Conservation (phyloP, 2,888 invertebrate genomes). For the Carterocephalus palaemon region DNA sequence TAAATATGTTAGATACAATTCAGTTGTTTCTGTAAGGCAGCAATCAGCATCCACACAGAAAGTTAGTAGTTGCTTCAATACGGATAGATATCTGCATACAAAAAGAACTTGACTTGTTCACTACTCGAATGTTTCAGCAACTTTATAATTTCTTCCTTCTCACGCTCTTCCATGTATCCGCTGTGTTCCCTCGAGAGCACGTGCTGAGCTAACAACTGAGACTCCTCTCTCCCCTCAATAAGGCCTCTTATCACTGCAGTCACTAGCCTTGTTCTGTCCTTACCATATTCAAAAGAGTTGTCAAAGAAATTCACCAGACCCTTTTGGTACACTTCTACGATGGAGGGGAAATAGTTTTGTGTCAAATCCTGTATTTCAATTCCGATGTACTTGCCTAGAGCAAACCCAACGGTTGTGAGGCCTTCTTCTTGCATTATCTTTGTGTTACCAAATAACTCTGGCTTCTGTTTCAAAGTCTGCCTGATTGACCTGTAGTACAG, state of each 20-base stretch:
- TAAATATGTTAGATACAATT: too few relatives aligned
- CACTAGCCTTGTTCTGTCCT: constrained; percentile 25
- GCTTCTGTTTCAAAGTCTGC: constrained; percentile 38
- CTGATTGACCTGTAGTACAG: constrained; percentile 49
- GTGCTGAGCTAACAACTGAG: constrained; percentile 32
- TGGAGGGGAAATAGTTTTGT: constrained; percentile 43
- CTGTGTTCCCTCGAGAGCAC: constrained; percentile 21
- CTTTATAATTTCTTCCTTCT: constrained; percentile 27
- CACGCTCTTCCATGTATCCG: constrained; percentile 1
- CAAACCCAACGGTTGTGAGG: constrained; percentile 41
- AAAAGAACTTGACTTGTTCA: constrained; percentile 32
- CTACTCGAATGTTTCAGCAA: constrained; percentile 27
- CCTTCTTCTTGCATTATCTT: constrained; percentile 36
- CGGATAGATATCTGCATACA: constrained; percentile 24
- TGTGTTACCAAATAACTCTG: constrained; percentile 40
- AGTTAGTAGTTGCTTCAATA: too few relatives aligned
- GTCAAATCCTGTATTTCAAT: constrained; percentile 42
- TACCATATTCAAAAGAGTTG: constrained; percentile 27
- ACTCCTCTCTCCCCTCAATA: constrained; percentile 28
- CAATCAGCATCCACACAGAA: too few relatives aligned
- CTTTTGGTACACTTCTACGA: constrained; percentile 41
- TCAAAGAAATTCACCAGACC: constrained; percentile 36
- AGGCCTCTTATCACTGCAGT: constrained; percentile 31
- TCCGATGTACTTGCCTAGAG: constrained; percentile 46
- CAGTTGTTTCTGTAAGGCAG: too few relatives aligned